Conservation (phyloP, 2,797 vertebrate genomes). For the Rhinichthys osculus region DNA sequence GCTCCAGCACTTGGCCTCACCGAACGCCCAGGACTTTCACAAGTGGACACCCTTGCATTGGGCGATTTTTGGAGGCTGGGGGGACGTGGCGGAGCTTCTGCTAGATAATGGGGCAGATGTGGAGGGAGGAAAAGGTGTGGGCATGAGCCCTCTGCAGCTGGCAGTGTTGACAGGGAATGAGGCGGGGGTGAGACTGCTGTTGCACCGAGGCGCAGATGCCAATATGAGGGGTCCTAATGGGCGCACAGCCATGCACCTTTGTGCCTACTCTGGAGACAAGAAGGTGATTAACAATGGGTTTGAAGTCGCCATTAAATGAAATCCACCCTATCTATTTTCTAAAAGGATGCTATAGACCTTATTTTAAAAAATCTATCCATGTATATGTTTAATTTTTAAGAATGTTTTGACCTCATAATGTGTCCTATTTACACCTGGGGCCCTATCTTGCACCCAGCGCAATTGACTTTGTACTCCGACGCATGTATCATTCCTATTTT, state of each 20-base stretch:
- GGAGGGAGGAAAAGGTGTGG: slow-evolving; percentile 60
- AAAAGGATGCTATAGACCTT: background rate
- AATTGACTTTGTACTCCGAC: no score
- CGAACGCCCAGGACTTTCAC: slow-evolving; percentile 61
- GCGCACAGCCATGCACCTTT: slow-evolving; percentile 68
- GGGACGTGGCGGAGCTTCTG: slow-evolving; percentile 71
- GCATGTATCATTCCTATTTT: no score
- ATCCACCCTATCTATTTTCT: background rate
- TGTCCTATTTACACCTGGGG: background rate
- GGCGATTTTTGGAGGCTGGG: slow-evolving; percentile 72
- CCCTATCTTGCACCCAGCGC: no score
- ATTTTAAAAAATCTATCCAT: background rate
- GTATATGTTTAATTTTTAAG: background rate
- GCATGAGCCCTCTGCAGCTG: slow-evolving; percentile 68
- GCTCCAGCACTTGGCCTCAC: slow-evolving; percentile 44
- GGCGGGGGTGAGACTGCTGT: slow-evolving; percentile 64
- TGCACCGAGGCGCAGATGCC: slow-evolving; percentile 66
- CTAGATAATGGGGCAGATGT: slow-evolving; percentile 54
- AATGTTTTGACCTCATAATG: background rate
- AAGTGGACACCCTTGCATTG: slow-evolving; percentile 77
- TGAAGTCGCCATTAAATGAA: background rate
- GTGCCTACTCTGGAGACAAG: slow-evolving; percentile 65
- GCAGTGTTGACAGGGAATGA: slow-evolving; percentile 63
- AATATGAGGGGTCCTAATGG: slow-evolving; percentile 66
- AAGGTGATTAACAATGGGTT: slow-evolving; percentile 61